A percentile compares a stretch with the other conserved stretches of the same genome.
These are phyloP conservation scores for Caretta caretta DNA, from an alignment of 2,113 vertebrate species.

Conservation along the genomic window DNA sequence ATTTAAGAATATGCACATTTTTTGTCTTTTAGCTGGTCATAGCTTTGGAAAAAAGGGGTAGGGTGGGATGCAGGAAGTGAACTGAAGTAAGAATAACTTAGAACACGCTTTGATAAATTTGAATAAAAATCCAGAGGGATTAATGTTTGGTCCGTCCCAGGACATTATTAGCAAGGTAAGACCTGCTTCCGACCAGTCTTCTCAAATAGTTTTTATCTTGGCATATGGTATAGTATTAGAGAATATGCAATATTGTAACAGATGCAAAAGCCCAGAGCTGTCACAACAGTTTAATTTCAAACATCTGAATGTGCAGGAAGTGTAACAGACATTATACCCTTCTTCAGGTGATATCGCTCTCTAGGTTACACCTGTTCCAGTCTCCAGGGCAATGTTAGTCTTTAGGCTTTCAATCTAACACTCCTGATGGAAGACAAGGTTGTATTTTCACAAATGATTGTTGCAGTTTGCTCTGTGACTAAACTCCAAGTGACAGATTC, in stretches of 20 bases:
- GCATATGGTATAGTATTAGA: not conserved
- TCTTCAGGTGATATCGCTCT: not conserved
- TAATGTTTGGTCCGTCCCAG: not conserved
- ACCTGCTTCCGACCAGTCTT: not conserved
- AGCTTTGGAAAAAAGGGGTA: rapidly evolving
- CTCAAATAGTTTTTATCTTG: not conserved
- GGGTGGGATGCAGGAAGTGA: not conserved
- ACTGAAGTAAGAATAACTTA: not conserved
- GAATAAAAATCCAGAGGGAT: not conserved
- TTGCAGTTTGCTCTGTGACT: slow-evolving; percentile 24
- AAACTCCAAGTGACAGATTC: slow-evolving; percentile 41
- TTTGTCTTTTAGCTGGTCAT: not conserved
- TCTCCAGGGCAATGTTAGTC: not conserved
- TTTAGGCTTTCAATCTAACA: not conserved
- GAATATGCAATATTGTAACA: not conserved
- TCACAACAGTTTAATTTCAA: not conserved
- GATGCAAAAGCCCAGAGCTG: not conserved
- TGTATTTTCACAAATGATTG: slow-evolving; percentile 40
- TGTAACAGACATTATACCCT: rapidly evolving
- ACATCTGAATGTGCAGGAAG: rapidly evolving
- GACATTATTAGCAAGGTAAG: not conserved
- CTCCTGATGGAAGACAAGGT: not conserved
- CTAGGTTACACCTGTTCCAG: not conserved
- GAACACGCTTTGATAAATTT: not conserved
- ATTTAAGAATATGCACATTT: not conserved